phyloP scores from a whole-genome alignment of 2,113 vertebrate species.

The Nerophis lumbriciformis region DNA sequence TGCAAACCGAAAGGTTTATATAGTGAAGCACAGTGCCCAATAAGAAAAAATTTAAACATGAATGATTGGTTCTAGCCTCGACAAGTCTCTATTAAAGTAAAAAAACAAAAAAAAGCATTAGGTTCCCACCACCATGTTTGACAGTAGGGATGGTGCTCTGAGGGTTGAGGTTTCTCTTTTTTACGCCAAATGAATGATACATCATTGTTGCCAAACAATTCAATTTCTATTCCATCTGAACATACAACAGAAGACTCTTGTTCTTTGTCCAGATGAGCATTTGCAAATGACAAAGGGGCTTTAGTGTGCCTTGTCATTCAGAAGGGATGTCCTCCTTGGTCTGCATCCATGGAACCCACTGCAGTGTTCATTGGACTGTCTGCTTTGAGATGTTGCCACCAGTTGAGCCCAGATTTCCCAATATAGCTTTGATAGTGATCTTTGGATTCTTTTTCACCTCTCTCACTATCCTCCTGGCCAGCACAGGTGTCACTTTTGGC shows the following conservation, averaged over 20 bases:
- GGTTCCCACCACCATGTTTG: conserved; percentile 1
- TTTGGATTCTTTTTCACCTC: conserved; percentile 9
- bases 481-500: neutral
- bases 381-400: neutral
- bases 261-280: conserved; percentile 7
- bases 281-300: neutral
- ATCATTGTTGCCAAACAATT: conserved; percentile 1
- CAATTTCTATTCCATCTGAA: conserved; percentile 6
- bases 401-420: conserved; percentile 2
- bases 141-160: conserved; percentile 2
- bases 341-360: neutral
- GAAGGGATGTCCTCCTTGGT: conserved; percentile 5
- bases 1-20: too few relatives aligned
- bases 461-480: conserved; percentile 1
- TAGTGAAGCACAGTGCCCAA: too few relatives aligned
- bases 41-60: too few relatives aligned
- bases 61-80: too few relatives aligned
- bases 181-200: neutral
- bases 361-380: neutral
- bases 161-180: neutral
- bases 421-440: neutral
- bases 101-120: neutral
- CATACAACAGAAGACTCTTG: conserved; percentile 2
- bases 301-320: conserved; percentile 5
- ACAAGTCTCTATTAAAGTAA: too few relatives aligned